Percentiles rank a stretch among this genome's conserved stretches.
phyloP scores from a whole-genome alignment of 1,140 invertebrate genomes.

The Caerostris extrusa region DNA sequence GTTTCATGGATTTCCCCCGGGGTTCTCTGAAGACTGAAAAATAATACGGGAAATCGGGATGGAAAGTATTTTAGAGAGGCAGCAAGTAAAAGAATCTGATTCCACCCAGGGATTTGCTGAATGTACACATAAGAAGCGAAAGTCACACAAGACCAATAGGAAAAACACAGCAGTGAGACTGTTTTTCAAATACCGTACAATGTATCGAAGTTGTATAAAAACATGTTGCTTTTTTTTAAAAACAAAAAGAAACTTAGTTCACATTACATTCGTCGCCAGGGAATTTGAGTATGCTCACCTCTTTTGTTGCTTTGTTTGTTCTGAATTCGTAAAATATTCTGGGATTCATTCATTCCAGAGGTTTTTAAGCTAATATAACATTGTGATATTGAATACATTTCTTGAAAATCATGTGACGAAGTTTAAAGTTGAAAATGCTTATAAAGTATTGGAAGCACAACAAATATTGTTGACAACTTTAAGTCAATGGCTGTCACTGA shows the following conservation, averaged over 20 bases:
- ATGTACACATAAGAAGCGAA: slow-evolving; percentile 30
- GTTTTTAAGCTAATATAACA: not conserved
- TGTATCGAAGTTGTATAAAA: not conserved
- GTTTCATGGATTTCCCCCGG: not conserved
- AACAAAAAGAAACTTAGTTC: not conserved
- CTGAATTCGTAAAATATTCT: not conserved
- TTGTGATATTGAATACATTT: not conserved
- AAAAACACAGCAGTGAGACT: not conserved
- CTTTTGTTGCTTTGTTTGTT: not conserved
- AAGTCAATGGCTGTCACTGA: no score
- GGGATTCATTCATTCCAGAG: not conserved
- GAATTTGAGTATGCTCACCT: not conserved
- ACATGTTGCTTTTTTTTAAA: not conserved
- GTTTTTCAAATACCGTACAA: not conserved
- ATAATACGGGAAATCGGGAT: slow-evolving; percentile 22
- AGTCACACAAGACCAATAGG: not conserved
- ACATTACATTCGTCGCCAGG: not conserved
- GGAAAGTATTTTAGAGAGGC: not conserved
- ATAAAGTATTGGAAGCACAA: no score
- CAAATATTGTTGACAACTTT: no score
- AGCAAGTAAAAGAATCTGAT: not conserved
- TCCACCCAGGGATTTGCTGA: not conserved
- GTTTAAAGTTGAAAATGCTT: no score
- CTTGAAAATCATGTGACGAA: no score
- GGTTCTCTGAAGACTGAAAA: not conserved